A percentile compares a stretch with the other conserved stretches of the same genome.
phyloP scores from a whole-genome alignment of 2,888 invertebrate genomes.

The Drosophila anceps region DNA sequence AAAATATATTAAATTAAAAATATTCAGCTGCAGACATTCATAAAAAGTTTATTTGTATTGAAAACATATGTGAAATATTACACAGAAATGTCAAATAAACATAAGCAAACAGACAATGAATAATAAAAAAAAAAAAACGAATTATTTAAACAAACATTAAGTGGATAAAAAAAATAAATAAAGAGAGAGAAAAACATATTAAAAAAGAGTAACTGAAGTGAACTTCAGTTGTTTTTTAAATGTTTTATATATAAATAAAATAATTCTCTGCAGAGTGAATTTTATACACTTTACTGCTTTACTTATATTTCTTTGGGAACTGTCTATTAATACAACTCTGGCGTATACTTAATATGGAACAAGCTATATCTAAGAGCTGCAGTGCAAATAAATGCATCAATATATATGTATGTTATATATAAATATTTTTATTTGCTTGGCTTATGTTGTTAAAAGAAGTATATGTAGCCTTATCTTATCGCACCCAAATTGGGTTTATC shows the following conservation, averaged over 20 bases:
- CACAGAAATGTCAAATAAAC: too few species aligned
- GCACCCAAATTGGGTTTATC: slow-evolving; percentile 52
- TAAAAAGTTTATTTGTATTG: too few species aligned
- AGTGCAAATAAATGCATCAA: slow-evolving; percentile 29
- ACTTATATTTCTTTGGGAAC: not conserved
- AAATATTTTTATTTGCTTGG: slow-evolving; percentile 39
- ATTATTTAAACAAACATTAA: too few species aligned
- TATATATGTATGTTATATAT: slow-evolving; percentile 1
- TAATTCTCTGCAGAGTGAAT: not conserved
- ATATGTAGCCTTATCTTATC: slow-evolving; percentile 57
- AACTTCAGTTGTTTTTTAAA: too few species aligned
- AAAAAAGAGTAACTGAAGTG: not conserved
- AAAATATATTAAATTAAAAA: not conserved
- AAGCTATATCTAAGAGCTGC: not conserved
- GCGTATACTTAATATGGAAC: slow-evolving; percentile 10
- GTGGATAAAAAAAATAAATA: too few species aligned
- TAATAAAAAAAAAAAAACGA: not conserved
- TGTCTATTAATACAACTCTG: not conserved
- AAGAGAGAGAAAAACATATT: not conserved
- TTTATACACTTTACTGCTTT: too few species aligned
- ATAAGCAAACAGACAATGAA: too few species aligned
- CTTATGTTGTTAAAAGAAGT: slow-evolving; percentile 12
- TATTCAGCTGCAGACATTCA: not conserved
- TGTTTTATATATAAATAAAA: not conserved
- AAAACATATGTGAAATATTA: too few species aligned